A percentile compares a stretch with the other conserved stretches of the same genome.
phyloP scores from a whole-genome alignment of 2,113 vertebrate genomes.

The Puffinus mauretanicus region DNA sequence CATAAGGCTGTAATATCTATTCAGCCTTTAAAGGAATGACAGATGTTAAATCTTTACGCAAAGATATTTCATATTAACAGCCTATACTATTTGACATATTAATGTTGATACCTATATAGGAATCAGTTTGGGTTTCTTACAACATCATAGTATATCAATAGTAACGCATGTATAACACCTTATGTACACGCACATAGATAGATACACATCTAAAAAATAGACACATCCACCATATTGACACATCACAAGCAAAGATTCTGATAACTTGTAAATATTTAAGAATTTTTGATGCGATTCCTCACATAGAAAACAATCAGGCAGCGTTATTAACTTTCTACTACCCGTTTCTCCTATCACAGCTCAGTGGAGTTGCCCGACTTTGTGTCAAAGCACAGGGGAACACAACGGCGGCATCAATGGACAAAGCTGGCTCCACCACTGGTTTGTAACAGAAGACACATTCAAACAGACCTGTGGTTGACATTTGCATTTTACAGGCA shows the following conservation, averaged over 20 bases:
- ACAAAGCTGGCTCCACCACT: background rate
- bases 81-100: background rate
- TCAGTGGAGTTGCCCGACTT: background rate
- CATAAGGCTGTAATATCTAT: background rate
- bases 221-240: background rate
- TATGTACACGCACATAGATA: background rate
- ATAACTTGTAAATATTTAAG: background rate
- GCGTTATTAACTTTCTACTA: accelerated
- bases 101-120: background rate
- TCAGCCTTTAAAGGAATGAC: background rate
- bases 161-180: background rate
- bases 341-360: accelerated
- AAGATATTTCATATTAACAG: background rate
- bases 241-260: background rate
- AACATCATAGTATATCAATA: background rate
- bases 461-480: background rate
- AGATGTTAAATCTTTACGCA: background rate
- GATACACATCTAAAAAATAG: background rate
- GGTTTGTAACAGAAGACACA: background rate
- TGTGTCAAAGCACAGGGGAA: background rate
- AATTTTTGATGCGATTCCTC: background rate
- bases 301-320: background rate
- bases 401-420: background rate
- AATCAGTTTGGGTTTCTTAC: background rate
- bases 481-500: conserved; percentile 20